Conservation (phyloP, 2,113 vertebrate genomes). For the Sphyrna mokarran region DNA sequence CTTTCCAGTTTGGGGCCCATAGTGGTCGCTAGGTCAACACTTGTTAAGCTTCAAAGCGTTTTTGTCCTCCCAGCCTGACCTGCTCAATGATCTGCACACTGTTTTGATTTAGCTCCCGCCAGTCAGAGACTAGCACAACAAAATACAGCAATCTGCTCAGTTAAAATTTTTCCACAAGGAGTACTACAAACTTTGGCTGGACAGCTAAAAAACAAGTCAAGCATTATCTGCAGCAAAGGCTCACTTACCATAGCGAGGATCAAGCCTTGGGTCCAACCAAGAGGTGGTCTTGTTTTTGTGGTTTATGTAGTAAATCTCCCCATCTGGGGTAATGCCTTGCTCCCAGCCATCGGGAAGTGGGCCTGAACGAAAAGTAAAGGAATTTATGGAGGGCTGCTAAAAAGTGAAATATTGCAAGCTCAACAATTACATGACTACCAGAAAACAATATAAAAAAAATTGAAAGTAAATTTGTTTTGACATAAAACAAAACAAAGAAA, state of each 20-base stretch:
- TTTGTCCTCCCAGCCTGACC: constrained; percentile 60
- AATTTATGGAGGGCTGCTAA: constrained; percentile 53
- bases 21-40: constrained; percentile 75
- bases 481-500: constrained; percentile 14
- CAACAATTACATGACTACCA: constrained; percentile 35
- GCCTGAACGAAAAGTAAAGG: constrained; percentile 68
- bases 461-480: constrained; percentile 11
- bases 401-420: constrained; percentile 17
- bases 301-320: constrained; percentile 99
- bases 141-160: constrained; percentile 49
- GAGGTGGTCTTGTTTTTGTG: constrained; percentile 99
- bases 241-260: constrained; percentile 87
- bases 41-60: constrained; percentile 83
- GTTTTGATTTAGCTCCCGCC: constrained; percentile 60
- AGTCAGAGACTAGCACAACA: constrained; percentile 56
- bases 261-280: constrained; percentile 95
- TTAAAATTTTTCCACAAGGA: constrained; percentile 40
- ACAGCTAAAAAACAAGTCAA: constrained; percentile 35
- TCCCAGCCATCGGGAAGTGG: constrained; percentile 97
- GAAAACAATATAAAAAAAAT: constrained; percentile 23
- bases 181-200: constrained; percentile 17
- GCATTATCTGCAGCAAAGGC: constrained; percentile 34
- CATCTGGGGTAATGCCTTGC: constrained; percentile 93
- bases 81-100: constrained; percentile 57
- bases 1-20: constrained; percentile 61